A percentile compares a stretch with the other conserved stretches of the same genome.
Evolutionary conservation across 2,888 invertebrate species (phyloP).

Genomic region (Busseola fusca): DNA sequence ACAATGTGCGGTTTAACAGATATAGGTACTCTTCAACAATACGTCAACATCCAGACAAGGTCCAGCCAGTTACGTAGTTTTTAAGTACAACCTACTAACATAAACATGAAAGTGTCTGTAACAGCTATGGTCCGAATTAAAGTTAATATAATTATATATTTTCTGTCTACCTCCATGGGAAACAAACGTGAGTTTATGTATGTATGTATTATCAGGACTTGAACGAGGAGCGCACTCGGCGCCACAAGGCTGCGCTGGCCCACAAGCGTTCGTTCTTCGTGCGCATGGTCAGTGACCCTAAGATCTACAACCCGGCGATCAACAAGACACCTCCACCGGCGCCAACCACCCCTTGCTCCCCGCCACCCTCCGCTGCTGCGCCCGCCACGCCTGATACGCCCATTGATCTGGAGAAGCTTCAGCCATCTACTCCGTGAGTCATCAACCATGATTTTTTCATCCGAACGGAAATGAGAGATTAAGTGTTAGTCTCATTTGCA

Average conservation of each 20-base stretch:
- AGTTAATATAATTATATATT: not conserved
- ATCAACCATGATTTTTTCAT: conserved; percentile 3
- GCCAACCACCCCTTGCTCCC: conserved; percentile 87
- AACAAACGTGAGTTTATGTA: not conserved
- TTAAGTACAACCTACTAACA: not conserved
- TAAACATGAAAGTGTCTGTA: not conserved
- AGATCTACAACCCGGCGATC: conserved; percentile 97
- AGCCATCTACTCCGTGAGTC: conserved; percentile 79
- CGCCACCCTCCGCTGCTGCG: conserved; percentile 75
- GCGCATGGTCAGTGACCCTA: conserved; percentile 99
- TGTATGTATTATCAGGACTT: conserved; percentile 87
- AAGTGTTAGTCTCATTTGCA: not conserved
- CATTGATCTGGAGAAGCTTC: conserved; percentile 66
- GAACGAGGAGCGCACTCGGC: conserved; percentile 92
- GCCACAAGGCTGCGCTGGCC: conserved; percentile 94
- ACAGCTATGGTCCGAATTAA: not conserved
- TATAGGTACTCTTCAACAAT: not conserved
- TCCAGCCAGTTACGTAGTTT: too few relatives aligned
- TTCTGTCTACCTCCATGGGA: not conserved
- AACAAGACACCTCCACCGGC: conserved; percentile 92
- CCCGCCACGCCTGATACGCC: conserved; percentile 81
- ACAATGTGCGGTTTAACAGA: not conserved
- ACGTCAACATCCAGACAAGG: not conserved
- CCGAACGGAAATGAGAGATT: not conserved
- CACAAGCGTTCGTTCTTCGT: conserved; percentile 98